Evolutionary conservation across 2,888 invertebrate species (phyloP).

Genomic region (Dascillus cervinus): DNA sequence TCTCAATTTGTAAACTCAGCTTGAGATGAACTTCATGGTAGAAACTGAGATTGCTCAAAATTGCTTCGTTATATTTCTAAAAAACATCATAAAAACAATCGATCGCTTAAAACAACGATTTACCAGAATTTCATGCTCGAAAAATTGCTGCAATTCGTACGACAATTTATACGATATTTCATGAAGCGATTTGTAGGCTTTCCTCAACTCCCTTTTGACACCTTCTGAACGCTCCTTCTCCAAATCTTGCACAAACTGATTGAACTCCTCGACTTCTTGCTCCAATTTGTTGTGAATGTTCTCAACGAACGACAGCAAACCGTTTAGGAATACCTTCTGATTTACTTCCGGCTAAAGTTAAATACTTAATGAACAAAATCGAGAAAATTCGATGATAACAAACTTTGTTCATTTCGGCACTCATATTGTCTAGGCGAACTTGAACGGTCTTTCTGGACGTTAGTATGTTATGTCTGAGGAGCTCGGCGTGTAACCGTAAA

Average conservation of each 20-base stretch:
- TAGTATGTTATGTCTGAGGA: constrained; percentile 12
- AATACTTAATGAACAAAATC: no score
- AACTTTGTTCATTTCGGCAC: background rate
- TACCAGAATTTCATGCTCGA: constrained; percentile 32
- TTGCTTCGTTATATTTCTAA: constrained; percentile 32
- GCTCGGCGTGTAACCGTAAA: constrained; percentile 19
- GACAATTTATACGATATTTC: constrained; percentile 28
- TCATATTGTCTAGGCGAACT: no score
- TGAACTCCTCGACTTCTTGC: constrained; percentile 19
- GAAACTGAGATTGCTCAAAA: constrained; percentile 28
- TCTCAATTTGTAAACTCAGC: constrained; percentile 26
- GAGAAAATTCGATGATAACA: background rate
- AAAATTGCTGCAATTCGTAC: constrained; percentile 28
- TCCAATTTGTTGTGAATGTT: background rate
- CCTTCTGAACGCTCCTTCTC: constrained; percentile 26
- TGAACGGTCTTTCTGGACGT: no score
- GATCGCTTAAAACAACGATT: constrained; percentile 2
- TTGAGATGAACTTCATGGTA: constrained; percentile 26
- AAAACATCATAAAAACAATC: constrained; percentile 11
- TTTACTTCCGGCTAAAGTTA: no score
- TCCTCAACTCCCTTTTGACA: constrained; percentile 26
- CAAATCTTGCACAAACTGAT: constrained; percentile 17
- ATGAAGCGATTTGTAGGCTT: constrained; percentile 24
- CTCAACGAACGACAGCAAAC: no score
- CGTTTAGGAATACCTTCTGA: no score